Evolutionary conservation across 1,140 invertebrate species (phyloP).

Genomic region (Akabosia matsudoensis): DNA sequence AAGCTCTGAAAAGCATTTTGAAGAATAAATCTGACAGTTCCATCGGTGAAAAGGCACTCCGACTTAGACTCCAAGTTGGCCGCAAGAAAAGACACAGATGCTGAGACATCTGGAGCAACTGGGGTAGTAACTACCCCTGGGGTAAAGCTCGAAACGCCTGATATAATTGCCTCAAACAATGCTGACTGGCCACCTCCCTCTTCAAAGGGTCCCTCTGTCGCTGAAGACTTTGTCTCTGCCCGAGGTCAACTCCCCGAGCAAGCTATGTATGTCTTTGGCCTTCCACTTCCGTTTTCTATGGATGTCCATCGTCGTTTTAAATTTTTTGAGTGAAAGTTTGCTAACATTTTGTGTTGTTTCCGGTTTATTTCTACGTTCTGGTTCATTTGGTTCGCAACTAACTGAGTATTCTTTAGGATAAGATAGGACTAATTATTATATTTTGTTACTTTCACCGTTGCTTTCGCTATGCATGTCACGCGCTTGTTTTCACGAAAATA

Average conservation of each 20-base stretch:
- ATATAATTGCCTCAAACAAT: constrained; percentile 27
- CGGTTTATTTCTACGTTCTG: no score
- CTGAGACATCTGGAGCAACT: background rate
- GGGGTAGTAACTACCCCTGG: constrained; percentile 30
- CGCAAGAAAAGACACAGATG: constrained; percentile 14
- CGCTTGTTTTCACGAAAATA: no score
- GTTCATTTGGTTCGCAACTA: no score
- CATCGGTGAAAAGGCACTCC: constrained; percentile 40
- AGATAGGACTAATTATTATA: no score
- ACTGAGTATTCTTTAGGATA: no score
- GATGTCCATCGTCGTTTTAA: no score
- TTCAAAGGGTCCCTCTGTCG: background rate
- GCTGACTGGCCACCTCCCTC: constrained; percentile 29
- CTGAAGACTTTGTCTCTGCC: background rate
- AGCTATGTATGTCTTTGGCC: background rate
- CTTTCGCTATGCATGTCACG: no score
- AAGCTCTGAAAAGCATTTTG: constrained; percentile 46
- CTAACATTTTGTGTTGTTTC: no score
- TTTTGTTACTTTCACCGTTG: no score
- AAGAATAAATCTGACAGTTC: constrained; percentile 47
- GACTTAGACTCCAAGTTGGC: constrained; percentile 37
- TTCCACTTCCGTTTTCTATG: no score
- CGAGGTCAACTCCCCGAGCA: background rate
- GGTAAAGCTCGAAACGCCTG: constrained; percentile 38
- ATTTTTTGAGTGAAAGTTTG: no score